These are phyloP conservation scores for Tamias sibiricus DNA, from an alignment of 2,113 vertebrate genomes.

Conservation along the genomic window DNA sequence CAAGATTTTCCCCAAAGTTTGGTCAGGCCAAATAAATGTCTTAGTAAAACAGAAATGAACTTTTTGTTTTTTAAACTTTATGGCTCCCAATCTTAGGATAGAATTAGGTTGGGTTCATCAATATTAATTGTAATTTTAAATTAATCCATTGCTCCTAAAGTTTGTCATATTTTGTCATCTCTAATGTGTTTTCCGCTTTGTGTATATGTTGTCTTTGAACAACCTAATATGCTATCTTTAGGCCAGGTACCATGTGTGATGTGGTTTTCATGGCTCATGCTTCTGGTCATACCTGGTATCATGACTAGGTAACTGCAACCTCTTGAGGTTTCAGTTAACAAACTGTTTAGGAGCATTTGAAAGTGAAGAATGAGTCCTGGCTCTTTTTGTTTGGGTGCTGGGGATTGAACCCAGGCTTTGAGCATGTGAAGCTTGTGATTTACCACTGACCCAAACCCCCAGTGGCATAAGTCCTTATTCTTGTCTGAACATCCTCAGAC, in stretches of 20 bases:
- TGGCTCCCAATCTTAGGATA: no score
- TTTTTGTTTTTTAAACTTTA: no score
- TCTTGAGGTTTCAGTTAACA: background rate
- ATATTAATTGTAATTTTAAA: background rate
- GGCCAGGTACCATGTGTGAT: background rate
- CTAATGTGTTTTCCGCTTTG: background rate
- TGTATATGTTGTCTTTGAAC: background rate
- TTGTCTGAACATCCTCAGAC: background rate
- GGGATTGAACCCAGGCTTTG: background rate
- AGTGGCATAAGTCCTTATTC: background rate
- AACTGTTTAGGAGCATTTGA: background rate
- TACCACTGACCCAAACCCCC: no score
- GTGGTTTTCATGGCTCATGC: background rate
- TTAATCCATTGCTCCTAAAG: background rate
- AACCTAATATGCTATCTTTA: background rate
- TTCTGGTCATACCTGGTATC: background rate
- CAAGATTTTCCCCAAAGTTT: no score
- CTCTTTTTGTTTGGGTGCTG: background rate
- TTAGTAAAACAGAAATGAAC: no score
- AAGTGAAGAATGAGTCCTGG: background rate
- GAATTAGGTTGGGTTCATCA: no score
- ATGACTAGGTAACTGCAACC: background rate
- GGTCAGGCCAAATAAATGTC: no score
- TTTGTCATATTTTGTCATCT: constrained; percentile 1
- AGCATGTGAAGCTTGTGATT: background rate